These are phyloP conservation scores for Masnerella sp. DNA, from an alignment of 2,888 invertebrate species.

Conservation along the genomic window DNA sequence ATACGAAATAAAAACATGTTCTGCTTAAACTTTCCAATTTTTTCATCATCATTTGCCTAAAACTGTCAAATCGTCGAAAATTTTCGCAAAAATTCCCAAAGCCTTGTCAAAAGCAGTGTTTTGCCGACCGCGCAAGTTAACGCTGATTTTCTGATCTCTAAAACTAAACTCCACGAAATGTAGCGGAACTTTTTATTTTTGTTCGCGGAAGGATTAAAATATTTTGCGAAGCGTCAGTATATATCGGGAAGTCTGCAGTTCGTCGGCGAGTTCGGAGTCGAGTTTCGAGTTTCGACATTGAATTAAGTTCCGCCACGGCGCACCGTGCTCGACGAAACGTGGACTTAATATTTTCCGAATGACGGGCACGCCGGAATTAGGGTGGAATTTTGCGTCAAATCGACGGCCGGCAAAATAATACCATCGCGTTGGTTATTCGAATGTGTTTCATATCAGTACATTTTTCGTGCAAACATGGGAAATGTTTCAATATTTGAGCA, in stretches of 20 bases:
- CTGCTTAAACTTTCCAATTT: no score
- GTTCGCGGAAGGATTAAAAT: slow-evolving; percentile 35
- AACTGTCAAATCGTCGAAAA: no score
- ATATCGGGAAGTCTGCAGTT: slow-evolving; percentile 29
- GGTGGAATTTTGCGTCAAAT: slow-evolving; percentile 27
- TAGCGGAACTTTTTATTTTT: neutral
- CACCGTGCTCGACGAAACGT: slow-evolving; percentile 18
- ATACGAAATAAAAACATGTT: no score
- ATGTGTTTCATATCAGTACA: neutral
- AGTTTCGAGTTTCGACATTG: slow-evolving; percentile 24
- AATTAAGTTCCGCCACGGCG: slow-evolving; percentile 19
- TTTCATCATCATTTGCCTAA: no score
- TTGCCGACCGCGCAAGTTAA: no score
- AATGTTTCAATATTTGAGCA: no score
- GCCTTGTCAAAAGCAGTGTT: no score
- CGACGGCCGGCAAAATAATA: slow-evolving; percentile 17
- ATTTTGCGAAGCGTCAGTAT: slow-evolving; percentile 30
- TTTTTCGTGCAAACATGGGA: neutral
- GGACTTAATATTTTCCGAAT: slow-evolving; percentile 43
- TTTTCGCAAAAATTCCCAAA: no score
- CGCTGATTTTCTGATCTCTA: neutral
- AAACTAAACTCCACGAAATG: slow-evolving; percentile 13
- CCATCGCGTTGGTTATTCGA: slow-evolving; percentile 3
- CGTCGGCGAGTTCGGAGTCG: slow-evolving; percentile 20
- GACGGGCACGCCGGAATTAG: slow-evolving; percentile 21